Evolutionary conservation across 2,113 vertebrate genomes (phyloP), one percentile per base, ranked within the genome.

Genomic region (Grantiella picta): DNA sequence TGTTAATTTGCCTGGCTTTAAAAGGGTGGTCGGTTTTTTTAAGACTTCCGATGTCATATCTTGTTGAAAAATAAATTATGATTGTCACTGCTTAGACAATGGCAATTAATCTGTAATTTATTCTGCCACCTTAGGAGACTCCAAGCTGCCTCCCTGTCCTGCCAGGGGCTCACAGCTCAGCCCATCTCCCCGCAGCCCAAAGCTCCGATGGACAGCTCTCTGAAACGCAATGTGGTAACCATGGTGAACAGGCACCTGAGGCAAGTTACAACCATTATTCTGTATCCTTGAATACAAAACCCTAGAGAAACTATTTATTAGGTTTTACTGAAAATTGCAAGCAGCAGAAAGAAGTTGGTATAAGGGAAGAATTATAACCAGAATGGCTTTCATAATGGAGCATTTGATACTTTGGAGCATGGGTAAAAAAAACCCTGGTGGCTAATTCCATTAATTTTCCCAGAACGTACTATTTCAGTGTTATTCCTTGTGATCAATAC

Each of bases 401-500:
- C 57, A 45, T 87, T 90, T 10, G 0, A 36, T 92, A 68, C 42
- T 66, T 66, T 23, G 88, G 84, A 81, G 29, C 47, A 56, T 2
- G 16, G 79, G 29, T 83, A 35, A 77, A 82, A 91, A 92, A 65
- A n/a, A 16, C 4, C 5, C 12, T 73, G 47, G 73, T 60, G 52
- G 20, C 25, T 93, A 21, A 47, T 90, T 49, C 63, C 88, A 63
- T 94, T 89, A 96, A 83, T 85, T 88, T 90, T 35, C 33, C 28
- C 54, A 90, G 82, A 80, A 70, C 16, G 66, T 73, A 35, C 79
- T 93, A 53, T 86, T 93, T 95, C 82, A 92, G 66, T 69, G 68
- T 42, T 81, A 61, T 45, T 89, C 72, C 76, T 81, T 44, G 23
- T 38, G 59, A 89, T 96, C 95, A 83, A 94, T 94, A 92, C 56